Evolutionary conservation across 2,888 invertebrate species (phyloP), one percentile per base, ranked within the genome.

Genomic region (Anorthoa munda): DNA sequence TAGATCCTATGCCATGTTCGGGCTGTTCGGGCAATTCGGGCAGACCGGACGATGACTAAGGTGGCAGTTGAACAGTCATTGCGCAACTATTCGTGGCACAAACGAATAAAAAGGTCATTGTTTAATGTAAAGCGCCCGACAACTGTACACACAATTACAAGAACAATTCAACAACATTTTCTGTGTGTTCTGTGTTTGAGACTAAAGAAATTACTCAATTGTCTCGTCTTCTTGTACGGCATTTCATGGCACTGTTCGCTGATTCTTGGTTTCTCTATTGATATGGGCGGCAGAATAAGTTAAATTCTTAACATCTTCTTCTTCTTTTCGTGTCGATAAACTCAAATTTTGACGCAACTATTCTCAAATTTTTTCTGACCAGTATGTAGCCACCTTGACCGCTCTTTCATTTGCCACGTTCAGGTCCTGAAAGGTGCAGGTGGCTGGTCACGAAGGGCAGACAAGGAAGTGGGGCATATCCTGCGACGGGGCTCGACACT

Each of bases 101-200:
- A 79, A 81, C 72, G 81, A 75, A 86, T 79, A 76, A 79, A 82
- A 85, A 84, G 84, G 77, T 74, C 77, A 86, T 85, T 86, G 87
- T 86, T 85, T 82, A 83, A 77, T 64, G 56, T 76, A 75, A 75
- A 51, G 48, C 31, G 76, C 70, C 60, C 77, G 78, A 75, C 83
- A 83, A 81, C 82, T 86, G 87, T 78, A 70, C 56, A 86, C 71
- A 86, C 82, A 86, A 81, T 79, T 73, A 72, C 73, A 66, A 72
- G 69, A 83, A 79, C 39, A 67, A 58, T 69, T 56, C 45, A 60
- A 67, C 65, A 50, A 69, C 48, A 61, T 68, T 59, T 70, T 65
- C 71, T 68, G 59, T 48, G 56, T 80, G 50, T 63, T 50, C 18
- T 59, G 23, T 66, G 7, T 9, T 13, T 4, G n/a, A 45, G 18